Evolutionary conservation across 2,888 invertebrate species (phyloP), one percentile per base, ranked within the genome.

Genomic region (Orchestes rusci): DNA sequence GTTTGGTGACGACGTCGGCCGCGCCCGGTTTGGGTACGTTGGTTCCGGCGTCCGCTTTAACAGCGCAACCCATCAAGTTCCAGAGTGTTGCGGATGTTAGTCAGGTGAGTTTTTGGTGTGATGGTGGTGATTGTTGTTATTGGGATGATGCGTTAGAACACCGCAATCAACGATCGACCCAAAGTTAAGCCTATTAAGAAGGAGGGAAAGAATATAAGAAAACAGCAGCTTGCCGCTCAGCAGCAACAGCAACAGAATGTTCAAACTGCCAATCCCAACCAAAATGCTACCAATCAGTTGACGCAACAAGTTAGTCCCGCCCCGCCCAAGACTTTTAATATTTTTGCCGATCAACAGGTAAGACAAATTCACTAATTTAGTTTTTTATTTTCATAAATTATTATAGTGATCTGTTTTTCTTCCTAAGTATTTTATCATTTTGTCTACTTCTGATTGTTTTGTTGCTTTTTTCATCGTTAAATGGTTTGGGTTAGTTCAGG

Each of bases 101-200:
- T 59, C 75, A 71, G 67, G 71, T 71, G 56, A 51, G 57, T 43
- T 4, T 17, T 27, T 34, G n/a, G n/a, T n/a, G n/a, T n/a, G n/a
- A n/a, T n/a, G n/a, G n/a, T n/a, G n/a, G n/a, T n/a, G n/a, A n/a
- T n/a, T n/a, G n/a, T n/a, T n/a, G n/a, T n/a, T n/a, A n/a, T n/a
- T n/a, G n/a, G n/a, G n/a, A n/a, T n/a, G n/a, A n/a, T n/a, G n/a
- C n/a, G 5, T 2, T 70, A 82, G 71, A 80, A 77, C 61, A 84
- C 83, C 46, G 82, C 85, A 52, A 84, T 87, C 59, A 84, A 84
- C 70, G 88, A 89, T 69, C 78, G 88, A 59, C 85, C 86, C 46
- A 87, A 86, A 68, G 86, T 82, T 32, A 89, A 87, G 68, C 81
- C 85, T 30, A 80, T 80, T 39, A 80, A 83, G 38, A 85, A 88